Base-by-base conservation (phyloP, 2,888 invertebrate species). In the Heliconius hortense region DNA sequence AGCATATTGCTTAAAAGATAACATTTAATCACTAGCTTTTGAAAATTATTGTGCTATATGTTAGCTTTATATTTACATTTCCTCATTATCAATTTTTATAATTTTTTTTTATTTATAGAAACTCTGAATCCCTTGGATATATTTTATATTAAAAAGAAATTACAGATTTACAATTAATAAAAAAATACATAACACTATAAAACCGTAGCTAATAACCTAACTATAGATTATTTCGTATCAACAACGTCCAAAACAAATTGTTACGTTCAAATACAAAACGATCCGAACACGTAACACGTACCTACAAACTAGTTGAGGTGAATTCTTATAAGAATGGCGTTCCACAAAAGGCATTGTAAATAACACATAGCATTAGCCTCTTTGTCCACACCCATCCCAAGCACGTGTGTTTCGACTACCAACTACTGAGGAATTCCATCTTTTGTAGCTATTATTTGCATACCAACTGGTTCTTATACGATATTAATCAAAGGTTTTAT, bases 401-500 rank as follows among this genome's bases (percentile, higher is more conserved):
- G 89, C 92, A 94, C 93, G 93, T 94, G 93, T 93, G 93, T 89
- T 87, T 84, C 85, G 84, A 89, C 91, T 90, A 89, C 91, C 85
- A 84, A 89, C 91, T 91, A 89, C 91, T 81, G 89, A 88, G 84
- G 87, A 88, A 88, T 88, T 89, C 86, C 82, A 83, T 81, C 86
- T 82, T 89, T 89, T 90, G 87, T 85, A 86, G 86, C 86, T 86
- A 90, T 89, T 93, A 94, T 94, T 94, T 93, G 94, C 94, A 93
- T 94, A 93, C 91, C 90, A 88, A 91, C 92, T 89, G 92, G 93
- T 93, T 90, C 88, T 90, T 89, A 93, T 94, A 91, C 93, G 94
- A 93, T 94, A 93, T 93, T 94, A 93, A 94, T 94, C 94, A 94
- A 93, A 93, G 92, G 93, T 93, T 94, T 94, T 94, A 94, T 94